Evolutionary conservation across 2,888 invertebrate species (phyloP), one percentile per base, ranked within the genome.

Genomic region (Meloe dianella): DNA sequence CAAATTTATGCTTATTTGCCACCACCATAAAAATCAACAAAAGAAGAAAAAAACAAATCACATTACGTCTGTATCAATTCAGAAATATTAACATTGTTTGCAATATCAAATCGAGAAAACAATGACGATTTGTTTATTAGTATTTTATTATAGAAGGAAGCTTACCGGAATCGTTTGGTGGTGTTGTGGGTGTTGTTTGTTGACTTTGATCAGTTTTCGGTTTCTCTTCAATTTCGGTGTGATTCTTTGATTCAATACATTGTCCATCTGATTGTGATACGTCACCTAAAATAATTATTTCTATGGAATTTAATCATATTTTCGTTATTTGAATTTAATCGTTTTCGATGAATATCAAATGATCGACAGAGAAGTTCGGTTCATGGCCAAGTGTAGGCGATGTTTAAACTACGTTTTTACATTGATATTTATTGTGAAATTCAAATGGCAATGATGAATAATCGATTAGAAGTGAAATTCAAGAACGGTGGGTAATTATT

Each of bases 191-290:
- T 22, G 84, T 84, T 17, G 84, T 84, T 76, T 84, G 84, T 77
- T 84, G 84, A 75, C 84, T 84, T 76, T 84, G 84, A 75, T 84
- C 84, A 73, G 83, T 84, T 78, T 82, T 84, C 74, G 82, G 82
- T 68, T 80, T 81, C 74, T 82, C 83, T 64, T 79, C 78, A 63
- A 75, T 75, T 60, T 71, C 72, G n/a, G 71, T 73, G 54, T 77
- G 75, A 61, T 78, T 41, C 7, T 41, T 63, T 65, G 69, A 54
- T 29, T 69, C 69, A n/a, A 63, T 63, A 58, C 68, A 66, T 24
- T 67, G 69, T 67, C 78, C 78, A 72, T 79, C 80, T 41, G 78
- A 78, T 69, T 77, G 77, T 51, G 78, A 78, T 57, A 73, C 79
- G 69, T 79, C 79, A 72, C 75, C 80, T 78, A 73, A 47, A 78